Base-by-base conservation (phyloP, 2,888 invertebrate species). In the Ligdia adustata region DNA sequence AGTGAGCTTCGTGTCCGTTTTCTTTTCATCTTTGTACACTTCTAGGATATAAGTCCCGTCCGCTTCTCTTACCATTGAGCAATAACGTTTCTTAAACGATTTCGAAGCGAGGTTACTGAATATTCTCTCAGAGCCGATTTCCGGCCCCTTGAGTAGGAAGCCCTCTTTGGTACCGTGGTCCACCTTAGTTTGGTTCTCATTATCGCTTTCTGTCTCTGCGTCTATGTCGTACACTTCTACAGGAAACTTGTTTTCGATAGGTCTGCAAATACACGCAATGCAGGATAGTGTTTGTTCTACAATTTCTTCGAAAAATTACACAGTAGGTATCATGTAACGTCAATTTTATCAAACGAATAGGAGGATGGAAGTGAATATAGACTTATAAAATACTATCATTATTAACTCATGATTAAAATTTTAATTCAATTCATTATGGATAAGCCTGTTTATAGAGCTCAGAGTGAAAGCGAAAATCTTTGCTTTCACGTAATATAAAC, bases 171-270 rank as follows among this genome's bases (percentile, higher is more conserved):
- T 95, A 56, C 97, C 95, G 47, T 94, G 92, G 73, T 95, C 95
- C 61, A 92, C 92, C 71, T 94, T 94, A 1, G 93, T 85, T 75
- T 92, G 92, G 65, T 93, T 93, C 78, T 95, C 95, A 77, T 96
- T 95, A 57, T 94, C 93, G 61, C 93, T 93, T 83, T 98, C 97
- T 41, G 92, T 92, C 78, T 97, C 96, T 4, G 95, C 94, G 82
- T 98, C 98, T 55, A 97, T 93, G 87, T 98, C 97, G 79, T 97
- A 98, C 9, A 96, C 91, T 81, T 98, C 97, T 72, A 97, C 96
- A 66, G 93, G 78, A 52, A 84, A 69, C 69, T 80, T 88, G 59
- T 71, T 75, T 48, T 79, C 79, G 57, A 85, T 63, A 16, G 83
- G 80, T 64, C 88, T 89, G 71, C 55, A 54, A 51, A 62, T 47